Evolutionary conservation across 2,797 vertebrate genomes (phyloP), one percentile per base, ranked within the genome.

Genomic region (Novumbra hubbsi): DNA sequence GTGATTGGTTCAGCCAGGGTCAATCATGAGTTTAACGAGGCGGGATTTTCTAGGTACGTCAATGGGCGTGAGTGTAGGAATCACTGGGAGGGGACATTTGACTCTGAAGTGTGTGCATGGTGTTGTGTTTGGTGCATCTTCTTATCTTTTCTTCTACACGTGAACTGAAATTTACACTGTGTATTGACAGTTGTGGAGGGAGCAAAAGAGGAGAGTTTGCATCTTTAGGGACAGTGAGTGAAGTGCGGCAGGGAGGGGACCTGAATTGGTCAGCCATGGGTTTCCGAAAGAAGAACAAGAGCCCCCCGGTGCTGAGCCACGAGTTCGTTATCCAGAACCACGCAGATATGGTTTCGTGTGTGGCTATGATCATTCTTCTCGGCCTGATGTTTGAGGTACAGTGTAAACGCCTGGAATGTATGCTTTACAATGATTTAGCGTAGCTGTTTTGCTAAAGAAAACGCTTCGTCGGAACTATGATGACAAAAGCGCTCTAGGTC

Each of bases 301-400:
- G 91, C 76, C 91, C 88, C 1, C 87, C 90, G 60, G 91, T 95
- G 83, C 85, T 94, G 76, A 95, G 94, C 90, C 92, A 92, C 67
- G 93, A 95, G 88, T 94, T 95, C 85, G 79, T 95, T 81, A 92
- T 94, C 91, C 93, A 94, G 90, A 95, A 94, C 80, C 91, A 93
- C 76, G 90, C 88, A 30, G 94, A 95, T 34, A 89, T 92, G 83
- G 92, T 92, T 21, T 93, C 85, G 68, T 90, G 88, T 79, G 70
- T 94, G 86, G 92, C 89, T 66, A 89, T 93, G 92, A 70, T 89
- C 63, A 82, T 95, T 78, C 89, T 94, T 17, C 66, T 94, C 63
- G 93, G 89, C 78, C 85, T 93, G 78, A 82, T 92, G 90, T 91
- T 91, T 63, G 93, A 96, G 95, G 94, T 95, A 94, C 78, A 6